These are phyloP conservation scores for Gymnoscelis rufifasciata DNA, from an alignment of 2,888 invertebrate genomes.

Conservation along the genomic window DNA sequence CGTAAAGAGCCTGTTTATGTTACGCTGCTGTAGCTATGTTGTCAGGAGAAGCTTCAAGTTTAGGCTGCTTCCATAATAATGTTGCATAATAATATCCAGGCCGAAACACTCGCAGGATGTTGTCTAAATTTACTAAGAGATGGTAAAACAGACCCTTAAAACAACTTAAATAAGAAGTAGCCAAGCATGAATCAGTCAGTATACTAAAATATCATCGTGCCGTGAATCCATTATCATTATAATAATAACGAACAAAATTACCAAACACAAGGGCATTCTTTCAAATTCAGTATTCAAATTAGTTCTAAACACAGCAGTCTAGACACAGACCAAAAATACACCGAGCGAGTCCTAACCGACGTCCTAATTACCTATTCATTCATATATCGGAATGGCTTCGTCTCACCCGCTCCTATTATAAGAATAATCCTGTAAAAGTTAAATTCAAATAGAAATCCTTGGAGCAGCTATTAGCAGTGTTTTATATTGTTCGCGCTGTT, in stretches of 20 bases:
- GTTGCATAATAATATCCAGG: no score
- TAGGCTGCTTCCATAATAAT: no score
- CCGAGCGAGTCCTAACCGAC: conserved; percentile 19
- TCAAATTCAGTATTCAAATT: background rate
- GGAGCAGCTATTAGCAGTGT: background rate
- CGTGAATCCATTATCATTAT: no score
- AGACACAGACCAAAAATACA: conserved; percentile 26
- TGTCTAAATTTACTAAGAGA: no score
- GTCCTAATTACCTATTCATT: conserved; percentile 13
- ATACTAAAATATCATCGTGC: no score
- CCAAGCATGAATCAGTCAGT: no score
- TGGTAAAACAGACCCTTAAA: no score
- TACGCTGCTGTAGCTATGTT: no score
- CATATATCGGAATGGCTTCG: conserved; percentile 11
- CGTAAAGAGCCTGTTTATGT: no score
- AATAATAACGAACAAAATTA: background rate
- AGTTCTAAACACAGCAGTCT: conserved; percentile 9
- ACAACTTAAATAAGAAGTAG: no score
- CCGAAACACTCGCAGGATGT: no score
- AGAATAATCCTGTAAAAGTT: conserved; percentile 8
- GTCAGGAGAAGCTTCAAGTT: no score
- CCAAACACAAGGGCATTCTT: background rate
- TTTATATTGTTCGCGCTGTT: background rate
- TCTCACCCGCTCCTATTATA: conserved; percentile 3
- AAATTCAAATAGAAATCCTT: conserved; percentile 9